phyloP scores from a whole-genome alignment of 1,140 invertebrate genomes.

The Magallana gigas region DNA sequence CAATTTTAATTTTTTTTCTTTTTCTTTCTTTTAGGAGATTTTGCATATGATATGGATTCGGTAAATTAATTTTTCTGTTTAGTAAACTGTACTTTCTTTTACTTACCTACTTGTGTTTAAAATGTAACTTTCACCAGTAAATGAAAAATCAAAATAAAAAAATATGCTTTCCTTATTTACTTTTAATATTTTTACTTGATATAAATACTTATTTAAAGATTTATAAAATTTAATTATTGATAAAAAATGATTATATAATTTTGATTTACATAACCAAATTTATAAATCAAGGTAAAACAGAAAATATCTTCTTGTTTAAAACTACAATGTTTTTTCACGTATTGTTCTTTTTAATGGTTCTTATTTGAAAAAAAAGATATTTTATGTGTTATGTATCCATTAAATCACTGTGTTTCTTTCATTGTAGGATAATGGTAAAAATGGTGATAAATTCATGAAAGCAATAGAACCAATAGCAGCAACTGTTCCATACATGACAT shows the following conservation, averaged over 20 bases:
- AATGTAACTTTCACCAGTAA: too few species aligned
- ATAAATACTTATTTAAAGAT: too few species aligned
- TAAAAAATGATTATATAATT: background rate
- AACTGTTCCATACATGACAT: slow-evolving; percentile 79
- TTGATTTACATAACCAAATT: background rate
- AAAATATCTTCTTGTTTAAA: too few species aligned
- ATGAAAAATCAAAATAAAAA: too few species aligned
- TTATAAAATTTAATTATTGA: background rate
- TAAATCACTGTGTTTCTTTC: background rate
- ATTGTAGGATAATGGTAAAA: slow-evolving; percentile 71
- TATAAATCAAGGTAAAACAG: background rate
- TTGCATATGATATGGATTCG: slow-evolving; percentile 96
- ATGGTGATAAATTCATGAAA: slow-evolving; percentile 78
- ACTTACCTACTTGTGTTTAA: too few species aligned
- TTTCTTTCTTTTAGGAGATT: slow-evolving; percentile 74
- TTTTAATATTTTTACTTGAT: too few species aligned
- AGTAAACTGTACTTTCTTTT: background rate
- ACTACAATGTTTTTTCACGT: too few species aligned
- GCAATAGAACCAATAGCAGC: slow-evolving; percentile 77
- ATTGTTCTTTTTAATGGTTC: too few species aligned
- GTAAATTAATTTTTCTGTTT: slow-evolving; percentile 77
- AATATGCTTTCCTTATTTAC: too few species aligned
- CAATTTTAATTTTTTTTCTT: background rate
- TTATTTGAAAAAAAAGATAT: too few species aligned
- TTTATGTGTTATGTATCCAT: too few species aligned